phyloP scores from a whole-genome alignment of 2,797 vertebrate genomes.

The Pipistrellus pipistrellus region DNA sequence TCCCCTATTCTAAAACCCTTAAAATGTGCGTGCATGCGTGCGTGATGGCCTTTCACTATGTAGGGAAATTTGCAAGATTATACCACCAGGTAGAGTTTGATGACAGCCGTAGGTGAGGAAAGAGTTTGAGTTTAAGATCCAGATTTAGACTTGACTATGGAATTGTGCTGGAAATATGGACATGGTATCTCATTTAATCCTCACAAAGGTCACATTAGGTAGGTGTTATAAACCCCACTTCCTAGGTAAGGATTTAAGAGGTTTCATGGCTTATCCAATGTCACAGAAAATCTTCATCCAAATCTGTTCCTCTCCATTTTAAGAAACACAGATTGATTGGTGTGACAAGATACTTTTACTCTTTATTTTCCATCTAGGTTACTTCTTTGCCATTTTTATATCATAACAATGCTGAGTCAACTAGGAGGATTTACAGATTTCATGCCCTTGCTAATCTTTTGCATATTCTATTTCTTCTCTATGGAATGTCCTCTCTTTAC shows the following conservation, averaged over 20 bases:
- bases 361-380: neutral
- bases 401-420: neutral
- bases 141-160: neutral
- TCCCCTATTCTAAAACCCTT: neutral
- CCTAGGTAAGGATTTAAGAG: neutral
- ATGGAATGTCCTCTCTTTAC: neutral
- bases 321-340: conserved; percentile 14
- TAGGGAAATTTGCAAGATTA: neutral
- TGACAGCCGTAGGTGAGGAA: neutral
- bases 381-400: conserved; percentile 1
- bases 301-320: neutral
- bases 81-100: neutral
- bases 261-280: neutral
- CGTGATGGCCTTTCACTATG: neutral
- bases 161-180: neutral
- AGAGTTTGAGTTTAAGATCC: neutral
- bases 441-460: neutral
- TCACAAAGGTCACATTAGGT: neutral
- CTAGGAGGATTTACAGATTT: neutral
- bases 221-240: neutral
- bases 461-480: neutral
- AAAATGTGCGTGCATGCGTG: too few species aligned
- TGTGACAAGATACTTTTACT: neutral
- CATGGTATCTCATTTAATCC: neutral
- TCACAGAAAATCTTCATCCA: neutral